Percentiles rank a stretch among this genome's conserved stretches.
Conservation (phyloP, 2,888 invertebrate genomes). For the Clitarchus hookeri region DNA sequence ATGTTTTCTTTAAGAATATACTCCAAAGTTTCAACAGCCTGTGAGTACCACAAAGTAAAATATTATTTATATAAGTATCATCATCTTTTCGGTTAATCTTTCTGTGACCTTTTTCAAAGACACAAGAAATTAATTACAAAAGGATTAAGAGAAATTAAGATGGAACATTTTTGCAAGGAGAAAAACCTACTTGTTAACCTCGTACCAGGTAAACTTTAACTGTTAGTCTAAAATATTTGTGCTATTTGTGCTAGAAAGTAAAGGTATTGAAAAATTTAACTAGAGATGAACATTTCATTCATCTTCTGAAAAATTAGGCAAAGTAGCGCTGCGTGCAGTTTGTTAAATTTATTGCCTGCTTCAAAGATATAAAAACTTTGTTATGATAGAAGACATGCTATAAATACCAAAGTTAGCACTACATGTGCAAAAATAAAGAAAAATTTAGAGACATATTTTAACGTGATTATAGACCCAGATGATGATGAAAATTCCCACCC, state of each 20-base stretch:
- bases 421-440: not conserved
- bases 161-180: not conserved
- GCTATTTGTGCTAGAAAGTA: not conserved
- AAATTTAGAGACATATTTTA: not conserved
- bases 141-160: not conserved
- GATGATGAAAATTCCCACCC: not conserved
- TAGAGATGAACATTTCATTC: not conserved
- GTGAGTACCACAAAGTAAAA: not conserved
- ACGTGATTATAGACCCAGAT: not conserved
- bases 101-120: slow-evolving; percentile 17
- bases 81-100: not conserved
- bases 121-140: not conserved
- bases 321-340: not conserved
- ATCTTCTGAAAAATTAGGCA: not conserved
- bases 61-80: no score
- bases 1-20: not conserved
- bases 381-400: slow-evolving; percentile 18
- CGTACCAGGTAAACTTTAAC: not conserved
- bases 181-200: slow-evolving; percentile 9
- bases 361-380: slow-evolving; percentile 11
- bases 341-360: slow-evolving; percentile 22
- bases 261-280: slow-evolving; percentile 5
- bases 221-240: slow-evolving; percentile 19
- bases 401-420: slow-evolving; percentile 18
- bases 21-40: not conserved